phyloP scores from a whole-genome alignment of 2,113 vertebrate genomes.

The Eulacestoma nigropectus region DNA sequence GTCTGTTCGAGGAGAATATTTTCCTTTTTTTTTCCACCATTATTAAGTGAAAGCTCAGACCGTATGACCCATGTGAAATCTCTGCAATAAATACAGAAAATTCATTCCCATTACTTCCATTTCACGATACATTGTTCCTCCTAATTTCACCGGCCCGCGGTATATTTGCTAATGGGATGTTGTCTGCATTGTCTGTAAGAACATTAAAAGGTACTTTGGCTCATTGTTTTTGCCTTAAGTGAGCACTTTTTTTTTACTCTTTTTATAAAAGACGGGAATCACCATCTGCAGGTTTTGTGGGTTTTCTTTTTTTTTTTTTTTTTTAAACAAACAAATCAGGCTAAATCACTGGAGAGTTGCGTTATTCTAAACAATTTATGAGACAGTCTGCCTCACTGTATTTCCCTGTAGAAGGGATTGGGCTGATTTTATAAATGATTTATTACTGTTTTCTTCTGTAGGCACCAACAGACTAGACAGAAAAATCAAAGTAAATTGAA shows the following conservation, averaged over 20 bases:
- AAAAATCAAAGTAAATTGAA: constrained; percentile 66
- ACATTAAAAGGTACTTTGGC: background rate
- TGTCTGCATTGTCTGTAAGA: background rate
- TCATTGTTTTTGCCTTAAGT: constrained; percentile 26
- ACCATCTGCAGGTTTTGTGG: background rate
- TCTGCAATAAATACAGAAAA: background rate
- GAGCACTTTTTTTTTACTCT: background rate
- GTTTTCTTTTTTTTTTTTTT: background rate
- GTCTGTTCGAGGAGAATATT: accelerated
- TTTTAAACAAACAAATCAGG: constrained; percentile 62
- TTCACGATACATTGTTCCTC: accelerated
- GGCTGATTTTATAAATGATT: constrained; percentile 72
- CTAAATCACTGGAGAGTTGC: constrained; percentile 55
- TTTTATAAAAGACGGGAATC: background rate
- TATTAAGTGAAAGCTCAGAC: background rate
- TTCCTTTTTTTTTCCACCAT: accelerated
- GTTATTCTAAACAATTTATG: constrained; percentile 75
- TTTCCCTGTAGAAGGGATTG: constrained; percentile 63
- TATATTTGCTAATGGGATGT: background rate
- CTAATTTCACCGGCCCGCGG: background rate
- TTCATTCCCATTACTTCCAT: background rate
- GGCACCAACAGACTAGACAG: constrained; percentile 56
- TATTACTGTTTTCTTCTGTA: constrained; percentile 68
- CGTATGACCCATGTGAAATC: background rate
- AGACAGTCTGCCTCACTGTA: constrained; percentile 64